Conservation (phyloP, 2,113 vertebrate species). For the Gavialis gangeticus region DNA sequence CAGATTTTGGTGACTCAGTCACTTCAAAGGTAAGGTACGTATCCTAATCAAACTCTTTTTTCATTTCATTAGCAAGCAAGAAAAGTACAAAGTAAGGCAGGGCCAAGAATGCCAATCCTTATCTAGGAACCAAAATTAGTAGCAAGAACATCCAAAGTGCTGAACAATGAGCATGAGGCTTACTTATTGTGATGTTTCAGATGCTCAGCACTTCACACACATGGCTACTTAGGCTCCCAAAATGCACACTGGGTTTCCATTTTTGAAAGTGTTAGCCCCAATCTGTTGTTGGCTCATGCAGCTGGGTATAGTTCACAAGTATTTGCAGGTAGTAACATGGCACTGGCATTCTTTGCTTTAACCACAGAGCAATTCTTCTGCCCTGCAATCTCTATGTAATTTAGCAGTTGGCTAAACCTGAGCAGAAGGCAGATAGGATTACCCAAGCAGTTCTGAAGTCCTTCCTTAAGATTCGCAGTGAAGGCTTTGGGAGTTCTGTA, state of each 20-base stretch:
- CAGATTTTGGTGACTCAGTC: too few species aligned
- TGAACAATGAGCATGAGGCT: neutral
- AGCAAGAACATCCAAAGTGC: neutral
- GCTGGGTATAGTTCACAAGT: neutral
- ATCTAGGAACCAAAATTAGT: neutral
- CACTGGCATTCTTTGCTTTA: neutral
- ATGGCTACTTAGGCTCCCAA: neutral
- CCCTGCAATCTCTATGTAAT: neutral
- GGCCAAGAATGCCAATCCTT: neutral
- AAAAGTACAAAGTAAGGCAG: neutral
- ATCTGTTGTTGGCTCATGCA: neutral
- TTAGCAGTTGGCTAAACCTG: neutral
- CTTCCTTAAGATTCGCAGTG: neutral
- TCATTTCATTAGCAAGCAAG: neutral
- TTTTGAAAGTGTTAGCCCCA: neutral
- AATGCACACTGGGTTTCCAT: neutral
- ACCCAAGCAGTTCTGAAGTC: rapidly evolving
- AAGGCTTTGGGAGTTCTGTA: neutral
- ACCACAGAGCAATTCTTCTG: neutral
- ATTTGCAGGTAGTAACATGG: neutral
- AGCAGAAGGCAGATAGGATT: neutral
- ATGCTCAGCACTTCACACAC: neutral
- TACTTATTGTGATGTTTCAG: neutral
- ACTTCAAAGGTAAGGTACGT: neutral
- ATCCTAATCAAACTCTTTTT: neutral